A percentile compares a stretch with the other conserved stretches of the same genome.
phyloP scores from a whole-genome alignment of 1,140 invertebrate genomes.

The Ceratina calcarata region DNA sequence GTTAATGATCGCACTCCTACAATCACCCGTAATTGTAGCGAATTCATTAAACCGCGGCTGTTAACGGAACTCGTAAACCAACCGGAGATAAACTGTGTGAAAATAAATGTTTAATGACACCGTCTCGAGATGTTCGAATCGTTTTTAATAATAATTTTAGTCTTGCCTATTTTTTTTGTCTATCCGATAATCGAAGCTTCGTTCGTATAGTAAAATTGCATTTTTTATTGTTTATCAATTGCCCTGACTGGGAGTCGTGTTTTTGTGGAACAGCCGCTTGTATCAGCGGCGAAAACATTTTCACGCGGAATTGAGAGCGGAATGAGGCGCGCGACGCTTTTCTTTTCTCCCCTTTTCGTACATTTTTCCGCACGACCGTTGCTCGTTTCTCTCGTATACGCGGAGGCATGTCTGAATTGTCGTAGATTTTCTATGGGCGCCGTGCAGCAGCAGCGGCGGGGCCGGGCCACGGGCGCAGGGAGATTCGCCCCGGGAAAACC shows the following conservation, averaged over 20 bases:
- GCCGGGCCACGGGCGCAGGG: conserved; percentile 10
- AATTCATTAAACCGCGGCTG: conserved; percentile 31
- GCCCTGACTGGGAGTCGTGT: neutral
- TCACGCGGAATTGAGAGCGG: conserved; percentile 64
- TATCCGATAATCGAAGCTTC: too few species aligned
- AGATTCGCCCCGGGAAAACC: conserved; percentile 59
- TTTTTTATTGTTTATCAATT: neutral
- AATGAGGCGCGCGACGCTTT: conserved; percentile 44
- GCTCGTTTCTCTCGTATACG: conserved; percentile 47
- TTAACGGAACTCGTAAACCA: conserved; percentile 34
- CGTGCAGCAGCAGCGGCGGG: neutral
- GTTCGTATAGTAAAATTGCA: too few species aligned
- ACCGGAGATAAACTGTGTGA: conserved; percentile 26
- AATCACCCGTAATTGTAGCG: conserved; percentile 39
- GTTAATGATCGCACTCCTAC: conserved; percentile 2
- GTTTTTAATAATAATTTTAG: too few species aligned
- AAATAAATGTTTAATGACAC: conserved; percentile 27
- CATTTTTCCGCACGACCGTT: conserved; percentile 12
- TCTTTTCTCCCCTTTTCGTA: conserved; percentile 5
- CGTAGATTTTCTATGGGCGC: conserved; percentile 70
- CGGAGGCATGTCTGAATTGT: conserved; percentile 63
- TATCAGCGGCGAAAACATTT: conserved; percentile 59
- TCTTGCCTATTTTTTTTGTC: too few species aligned
- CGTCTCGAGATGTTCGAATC: too few species aligned
- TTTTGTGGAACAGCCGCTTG: conserved; percentile 9